Base-by-base conservation (phyloP, 2,797 vertebrate species). In the Champsocephalus esox region DNA sequence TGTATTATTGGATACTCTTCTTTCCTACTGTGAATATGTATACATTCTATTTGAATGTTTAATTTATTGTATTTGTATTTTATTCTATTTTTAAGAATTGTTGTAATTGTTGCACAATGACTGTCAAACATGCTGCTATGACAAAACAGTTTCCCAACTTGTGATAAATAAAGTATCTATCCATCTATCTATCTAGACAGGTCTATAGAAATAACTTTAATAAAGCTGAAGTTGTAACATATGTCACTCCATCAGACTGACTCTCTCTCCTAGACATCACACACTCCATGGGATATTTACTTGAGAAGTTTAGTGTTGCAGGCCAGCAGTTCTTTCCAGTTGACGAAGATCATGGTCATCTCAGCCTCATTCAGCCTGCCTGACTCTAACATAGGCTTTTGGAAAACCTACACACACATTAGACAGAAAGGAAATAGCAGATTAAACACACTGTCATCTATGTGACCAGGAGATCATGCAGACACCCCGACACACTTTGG, bases 261-360 rank as follows among this genome's bases (percentile, higher is more conserved):
- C 14, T 17, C 24, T 11, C 17, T 6, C 17, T 2, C 43, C 38
- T 19, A 32, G 24, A 44, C 34, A 2, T 10, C 24, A 28, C 38
- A 43, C 19, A 46, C 28, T 75, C n/a, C 0, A 34, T 34, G 14
- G 45, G 50, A 13, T 8, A 96, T 95, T 95, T 92, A 99, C 98
- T 97, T 98, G 43, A 97, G 86, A 69, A 99, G 83, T 85, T 97
- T 98, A 0, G 95, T 97, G 91, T 97, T 99, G 80, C 96, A 97
- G 92, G 94, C 90, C 81, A 98, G 97, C 80, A 99, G 96, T 28
- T 99, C 98, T 58, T 95, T 96, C 98, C 98, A 99, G 95, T 99
- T 99, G 60, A 97, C 96, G 82, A 99, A 99, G 85, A 99, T 98
- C 90, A 97, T 88, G 52, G 62, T 60, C 96, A 97, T 97, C 87